Percentiles rank a stretch among this genome's conserved stretches.
Evolutionary conservation across 2,797 vertebrate genomes (phyloP).

Genomic region (Tarsius wallacei): DNA sequence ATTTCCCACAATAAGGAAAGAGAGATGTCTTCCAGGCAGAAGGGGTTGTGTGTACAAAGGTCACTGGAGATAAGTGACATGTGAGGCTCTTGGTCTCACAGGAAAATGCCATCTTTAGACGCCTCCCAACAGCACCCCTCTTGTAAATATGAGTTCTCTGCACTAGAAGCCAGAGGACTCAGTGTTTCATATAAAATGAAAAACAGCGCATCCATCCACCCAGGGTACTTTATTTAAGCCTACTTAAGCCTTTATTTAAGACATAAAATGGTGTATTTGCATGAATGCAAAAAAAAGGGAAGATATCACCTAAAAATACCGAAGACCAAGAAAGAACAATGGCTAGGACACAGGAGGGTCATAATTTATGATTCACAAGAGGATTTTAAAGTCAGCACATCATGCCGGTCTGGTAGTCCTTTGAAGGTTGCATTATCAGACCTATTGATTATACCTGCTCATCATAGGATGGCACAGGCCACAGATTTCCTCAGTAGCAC

Average conservation of each 20-base stretch:
- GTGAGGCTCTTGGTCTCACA: neutral
- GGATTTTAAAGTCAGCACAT: neutral
- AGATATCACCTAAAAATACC: neutral
- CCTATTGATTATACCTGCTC: neutral
- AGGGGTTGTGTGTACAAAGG: rapidly evolving
- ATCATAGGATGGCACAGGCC: neutral
- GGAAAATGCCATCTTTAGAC: neutral
- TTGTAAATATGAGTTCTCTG: neutral
- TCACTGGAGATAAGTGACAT: neutral
- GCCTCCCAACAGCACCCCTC: no score
- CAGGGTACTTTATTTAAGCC: neutral
- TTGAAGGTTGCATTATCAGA: rapidly evolving
- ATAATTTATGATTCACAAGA: neutral
- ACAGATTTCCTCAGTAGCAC: no score
- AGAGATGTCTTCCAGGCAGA: neutral
- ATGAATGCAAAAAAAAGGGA: neutral
- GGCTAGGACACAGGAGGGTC: neutral
- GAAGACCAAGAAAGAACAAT: neutral
- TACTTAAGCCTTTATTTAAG: neutral
- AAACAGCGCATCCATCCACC: neutral
- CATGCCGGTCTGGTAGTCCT: rapidly evolving
- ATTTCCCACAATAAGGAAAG: neutral
- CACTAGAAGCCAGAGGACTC: neutral
- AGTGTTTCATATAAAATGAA: neutral
- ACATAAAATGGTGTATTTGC: neutral